Conservation (phyloP, 2,797 vertebrate genomes). For the Myotis myotis region DNA sequence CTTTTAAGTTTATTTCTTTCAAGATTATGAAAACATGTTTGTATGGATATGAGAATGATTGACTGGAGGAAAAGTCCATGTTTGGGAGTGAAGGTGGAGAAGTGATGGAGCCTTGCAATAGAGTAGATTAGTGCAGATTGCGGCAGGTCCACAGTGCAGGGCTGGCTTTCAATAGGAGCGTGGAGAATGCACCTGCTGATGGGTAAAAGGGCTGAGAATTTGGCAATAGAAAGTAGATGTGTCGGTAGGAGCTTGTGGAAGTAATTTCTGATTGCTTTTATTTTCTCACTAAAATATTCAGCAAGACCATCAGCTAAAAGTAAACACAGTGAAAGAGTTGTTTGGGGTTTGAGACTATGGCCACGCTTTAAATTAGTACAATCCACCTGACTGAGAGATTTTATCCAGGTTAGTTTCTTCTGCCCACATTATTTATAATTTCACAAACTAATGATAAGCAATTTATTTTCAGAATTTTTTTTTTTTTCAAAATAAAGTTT, state of each 20-base stretch:
- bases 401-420: not conserved
- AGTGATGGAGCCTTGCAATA: rapidly evolving
- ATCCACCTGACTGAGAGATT: not conserved
- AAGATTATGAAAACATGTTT: not conserved
- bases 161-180: rapidly evolving
- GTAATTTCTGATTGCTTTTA: not conserved
- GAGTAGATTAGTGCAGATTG: no score
- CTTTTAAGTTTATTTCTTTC: not conserved
- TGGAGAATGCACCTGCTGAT: not conserved
- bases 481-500: not conserved
- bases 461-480: not conserved
- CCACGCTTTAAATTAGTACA: not conserved
- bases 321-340: not conserved
- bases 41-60: not conserved
- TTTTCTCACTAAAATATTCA: not conserved
- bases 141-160: no score
- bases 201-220: not conserved
- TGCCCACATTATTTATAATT: not conserved
- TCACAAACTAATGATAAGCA: not conserved
- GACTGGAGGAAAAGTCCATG: not conserved
- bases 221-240: not conserved
- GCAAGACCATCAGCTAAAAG: not conserved
- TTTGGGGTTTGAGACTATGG: not conserved
- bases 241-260: no score
- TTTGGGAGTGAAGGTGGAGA: not conserved